A percentile compares a stretch with the other conserved stretches of the same genome.
phyloP scores from a whole-genome alignment of 2,888 invertebrate genomes.

The Baccha elongata region DNA sequence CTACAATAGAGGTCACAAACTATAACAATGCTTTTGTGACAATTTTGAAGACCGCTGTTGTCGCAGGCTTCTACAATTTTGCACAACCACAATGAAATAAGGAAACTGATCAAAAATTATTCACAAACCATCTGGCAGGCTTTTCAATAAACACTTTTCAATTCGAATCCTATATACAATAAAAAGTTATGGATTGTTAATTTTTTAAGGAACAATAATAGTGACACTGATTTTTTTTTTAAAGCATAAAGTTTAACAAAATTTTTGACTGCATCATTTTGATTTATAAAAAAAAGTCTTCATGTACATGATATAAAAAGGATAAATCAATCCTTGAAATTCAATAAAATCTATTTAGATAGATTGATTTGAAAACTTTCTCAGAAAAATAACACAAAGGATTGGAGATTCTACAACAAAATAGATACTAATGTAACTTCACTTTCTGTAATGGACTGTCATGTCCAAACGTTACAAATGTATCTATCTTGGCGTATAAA shows the following conservation, averaged over 20 bases:
- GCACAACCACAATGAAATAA: slow-evolving; percentile 12
- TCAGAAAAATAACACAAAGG: background rate
- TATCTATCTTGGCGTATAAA: background rate
- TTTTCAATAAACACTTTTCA: background rate
- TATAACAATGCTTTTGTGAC: slow-evolving; percentile 5
- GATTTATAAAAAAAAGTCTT: no score
- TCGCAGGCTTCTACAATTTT: background rate
- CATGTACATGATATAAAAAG: no score
- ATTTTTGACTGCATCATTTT: no score
- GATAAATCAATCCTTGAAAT: background rate
- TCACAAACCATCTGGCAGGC: background rate
- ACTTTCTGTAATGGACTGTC: slow-evolving; percentile 46
- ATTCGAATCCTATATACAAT: no score
- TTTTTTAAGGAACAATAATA: background rate
- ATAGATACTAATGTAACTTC: background rate
- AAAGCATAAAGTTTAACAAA: no score
- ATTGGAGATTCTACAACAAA: background rate
- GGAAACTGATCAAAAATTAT: slow-evolving; percentile 5
- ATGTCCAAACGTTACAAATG: slow-evolving; percentile 26
- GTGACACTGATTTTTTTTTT: background rate
- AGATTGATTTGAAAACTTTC: background rate
- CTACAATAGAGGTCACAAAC: slow-evolving; percentile 7
- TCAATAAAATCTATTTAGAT: background rate
- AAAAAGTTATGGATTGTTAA: background rate
- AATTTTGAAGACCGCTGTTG: slow-evolving; percentile 5